Evolutionary conservation across 2,888 invertebrate genomes (phyloP).

Genomic region (Diarsia rubi): DNA sequence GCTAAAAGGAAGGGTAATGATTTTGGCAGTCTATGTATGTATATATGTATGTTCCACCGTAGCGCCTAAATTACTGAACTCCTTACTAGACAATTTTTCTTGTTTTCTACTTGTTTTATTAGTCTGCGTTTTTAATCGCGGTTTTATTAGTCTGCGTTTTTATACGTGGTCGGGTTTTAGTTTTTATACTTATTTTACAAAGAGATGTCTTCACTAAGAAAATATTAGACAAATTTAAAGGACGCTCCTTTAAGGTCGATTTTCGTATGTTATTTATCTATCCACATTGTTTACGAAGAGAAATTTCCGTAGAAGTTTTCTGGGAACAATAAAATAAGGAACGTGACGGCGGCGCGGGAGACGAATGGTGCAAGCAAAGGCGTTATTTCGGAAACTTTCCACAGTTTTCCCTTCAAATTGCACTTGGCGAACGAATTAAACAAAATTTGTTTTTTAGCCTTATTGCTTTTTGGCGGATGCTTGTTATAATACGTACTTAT

Average conservation of each 20-base stretch:
- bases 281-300: constrained; percentile 66
- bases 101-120: too few relatives aligned
- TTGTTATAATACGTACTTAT: constrained; percentile 51
- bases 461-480: constrained; percentile 59
- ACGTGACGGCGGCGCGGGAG: constrained; percentile 72
- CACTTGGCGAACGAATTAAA: constrained; percentile 70
- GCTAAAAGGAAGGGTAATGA: too few relatives aligned
- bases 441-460: constrained; percentile 64
- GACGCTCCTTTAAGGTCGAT: constrained; percentile 29
- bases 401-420: constrained; percentile 71
- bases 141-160: too few relatives aligned
- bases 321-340: constrained; percentile 75
- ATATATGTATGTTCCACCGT: too few relatives aligned
- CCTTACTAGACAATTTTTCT: too few relatives aligned
- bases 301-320: constrained; percentile 71
- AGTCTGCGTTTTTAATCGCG: too few relatives aligned
- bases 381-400: constrained; percentile 72
- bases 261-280: constrained; percentile 59
- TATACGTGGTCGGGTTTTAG: too few relatives aligned
- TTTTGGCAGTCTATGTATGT: too few relatives aligned
- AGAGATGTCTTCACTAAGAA: not conserved
- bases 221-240: not conserved
- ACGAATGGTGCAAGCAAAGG: constrained; percentile 69
- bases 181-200: too few relatives aligned
- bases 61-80: too few relatives aligned